Evolutionary conservation across 2,113 vertebrate genomes (phyloP), one percentile per base, ranked within the genome.

Genomic region (Motacilla tschutschensis): DNA sequence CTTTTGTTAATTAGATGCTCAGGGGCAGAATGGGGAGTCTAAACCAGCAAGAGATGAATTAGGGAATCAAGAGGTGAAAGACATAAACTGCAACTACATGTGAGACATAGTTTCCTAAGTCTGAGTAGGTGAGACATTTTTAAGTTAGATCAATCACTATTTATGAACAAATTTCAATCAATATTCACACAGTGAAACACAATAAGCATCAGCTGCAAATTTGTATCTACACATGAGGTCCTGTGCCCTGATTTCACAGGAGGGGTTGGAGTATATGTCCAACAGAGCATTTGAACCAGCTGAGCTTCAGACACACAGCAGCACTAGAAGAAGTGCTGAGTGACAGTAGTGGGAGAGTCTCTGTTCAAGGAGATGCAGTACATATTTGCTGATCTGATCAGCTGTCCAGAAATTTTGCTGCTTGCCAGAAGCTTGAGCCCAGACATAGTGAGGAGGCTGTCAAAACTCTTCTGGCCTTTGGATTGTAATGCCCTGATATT

Each of bases 141-240:
- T 17, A 41, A 35, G 11, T 65, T 60, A 65, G 28, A 18, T 26
- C 8, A 81, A 47, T 17, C 7, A 25, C 15, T 62, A 17, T 33
- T 51, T 36, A 50, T 24, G 14, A 28, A 57, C 38, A 8, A 1
- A 35, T 6, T 1, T 1, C 4, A 31, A 12, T 11, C 3, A 10
- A 1, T 43, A 62, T 44, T 67, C 5, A 43, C 28, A n/a, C 6
- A 59, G 26, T 20, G 46, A 59, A 64, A 25, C 48, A n/a, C 28
- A 70, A 5, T 31, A 84, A 74, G 0, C 11, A n/a, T 55, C 24
- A 80, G 13, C 10, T 22, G 4, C 29, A 55, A 46, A 43, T 80
- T 76, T 73, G 2, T 8, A 38, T 19, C 24, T 38, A 31, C 14
- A 43, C 14, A 25, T 35, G 16, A 75, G 2, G 9, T 40, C 11